A percentile compares a stretch with the other conserved stretches of the same genome.
These are phyloP conservation scores for Thereva unica DNA, from an alignment of 2,888 invertebrate genomes.

Conservation along the genomic window DNA sequence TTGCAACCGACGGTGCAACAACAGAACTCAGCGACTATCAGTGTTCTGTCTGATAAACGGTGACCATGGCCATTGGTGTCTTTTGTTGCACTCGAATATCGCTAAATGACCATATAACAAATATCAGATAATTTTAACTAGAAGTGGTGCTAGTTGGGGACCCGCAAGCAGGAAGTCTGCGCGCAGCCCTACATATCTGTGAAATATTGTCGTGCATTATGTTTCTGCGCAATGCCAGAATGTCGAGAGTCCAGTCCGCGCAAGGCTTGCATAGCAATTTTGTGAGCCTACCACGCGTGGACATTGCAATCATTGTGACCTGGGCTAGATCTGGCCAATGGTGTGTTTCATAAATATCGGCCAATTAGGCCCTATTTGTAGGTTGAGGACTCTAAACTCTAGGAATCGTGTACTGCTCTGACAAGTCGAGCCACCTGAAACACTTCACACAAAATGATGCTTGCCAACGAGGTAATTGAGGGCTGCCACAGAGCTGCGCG, in stretches of 20 bases:
- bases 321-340: constrained; percentile 13
- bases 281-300: background rate
- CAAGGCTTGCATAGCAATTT: constrained; percentile 1
- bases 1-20: no score
- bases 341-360: constrained; percentile 26
- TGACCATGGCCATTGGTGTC: constrained; percentile 24
- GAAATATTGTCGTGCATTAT: constrained; percentile 39
- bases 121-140: constrained; percentile 43
- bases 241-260: constrained; percentile 3
- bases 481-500: background rate
- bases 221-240: background rate
- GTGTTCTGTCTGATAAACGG: constrained; percentile 24
- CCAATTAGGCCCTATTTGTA: constrained; percentile 32
- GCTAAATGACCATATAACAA: constrained; percentile 42
- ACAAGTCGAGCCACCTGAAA: constrained; percentile 29
- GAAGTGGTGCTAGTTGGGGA: constrained; percentile 7
- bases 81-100: constrained; percentile 39
- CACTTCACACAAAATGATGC: constrained; percentile 20
- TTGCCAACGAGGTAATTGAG: constrained; percentile 26
- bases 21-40: constrained; percentile 7
- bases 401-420: background rate
- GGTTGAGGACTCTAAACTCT: constrained; percentile 25
- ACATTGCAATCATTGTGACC: background rate
- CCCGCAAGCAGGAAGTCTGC: constrained; percentile 24
- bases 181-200: constrained; percentile 33